phyloP scores from a whole-genome alignment of 2,797 vertebrate genomes.

The Chromis chromis region DNA sequence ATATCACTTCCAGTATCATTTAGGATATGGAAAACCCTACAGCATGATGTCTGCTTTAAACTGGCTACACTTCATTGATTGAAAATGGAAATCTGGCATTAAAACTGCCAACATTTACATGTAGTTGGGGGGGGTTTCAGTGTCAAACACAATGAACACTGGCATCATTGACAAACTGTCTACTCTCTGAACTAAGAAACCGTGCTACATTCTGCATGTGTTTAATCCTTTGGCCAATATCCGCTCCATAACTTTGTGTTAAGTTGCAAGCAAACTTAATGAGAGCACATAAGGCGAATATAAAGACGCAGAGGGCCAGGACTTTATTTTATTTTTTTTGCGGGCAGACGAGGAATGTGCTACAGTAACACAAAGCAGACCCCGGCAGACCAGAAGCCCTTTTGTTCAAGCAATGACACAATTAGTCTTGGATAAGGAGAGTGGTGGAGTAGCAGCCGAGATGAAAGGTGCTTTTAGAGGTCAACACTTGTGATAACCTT shows the following conservation, averaged over 20 bases:
- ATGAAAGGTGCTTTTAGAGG: constrained; percentile 57
- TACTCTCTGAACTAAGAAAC: neutral
- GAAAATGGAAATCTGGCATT: neutral
- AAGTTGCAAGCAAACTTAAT: constrained; percentile 5
- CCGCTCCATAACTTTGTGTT: neutral
- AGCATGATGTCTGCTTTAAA: neutral
- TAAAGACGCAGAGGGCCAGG: neutral
- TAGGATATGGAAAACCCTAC: constrained; percentile 7
- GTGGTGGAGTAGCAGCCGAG: constrained; percentile 31
- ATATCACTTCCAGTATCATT: neutral
- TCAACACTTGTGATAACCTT: constrained; percentile 60
- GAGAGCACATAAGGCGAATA: neutral
- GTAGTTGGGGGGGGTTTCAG: neutral
- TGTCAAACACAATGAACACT: too few relatives aligned
- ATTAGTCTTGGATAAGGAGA: constrained; percentile 67
- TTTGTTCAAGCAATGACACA: constrained; percentile 52
- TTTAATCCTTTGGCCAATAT: neutral
- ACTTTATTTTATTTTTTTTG: constrained; percentile 18
- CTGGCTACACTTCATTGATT: neutral
- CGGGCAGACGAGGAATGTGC: constrained; percentile 37
- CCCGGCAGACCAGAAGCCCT: constrained; percentile 29
- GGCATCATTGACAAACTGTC: neutral
- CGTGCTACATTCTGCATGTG: neutral
- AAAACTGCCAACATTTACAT: constrained; percentile 2
- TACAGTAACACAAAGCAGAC: constrained; percentile 65